These are phyloP conservation scores for Podocnemis expansa DNA, from an alignment of 2,113 vertebrate species.

Conservation along the genomic window DNA sequence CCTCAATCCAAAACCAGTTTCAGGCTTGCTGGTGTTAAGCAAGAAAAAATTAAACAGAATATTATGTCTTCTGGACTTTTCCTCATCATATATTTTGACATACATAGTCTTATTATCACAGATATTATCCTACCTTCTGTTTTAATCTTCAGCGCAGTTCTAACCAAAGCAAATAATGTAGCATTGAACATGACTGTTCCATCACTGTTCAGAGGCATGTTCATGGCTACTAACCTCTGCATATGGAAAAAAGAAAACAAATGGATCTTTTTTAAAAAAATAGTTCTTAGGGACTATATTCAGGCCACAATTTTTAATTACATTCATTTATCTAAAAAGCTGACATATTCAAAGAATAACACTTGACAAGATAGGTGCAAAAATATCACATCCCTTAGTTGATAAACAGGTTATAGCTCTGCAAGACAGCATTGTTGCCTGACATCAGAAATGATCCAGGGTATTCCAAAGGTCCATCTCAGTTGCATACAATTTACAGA, in stretches of 20 bases:
- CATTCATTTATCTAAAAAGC: not conserved
- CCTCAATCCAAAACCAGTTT: not conserved
- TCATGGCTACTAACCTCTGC: slow-evolving; percentile 98
- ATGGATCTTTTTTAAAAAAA: not conserved
- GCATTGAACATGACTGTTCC: slow-evolving; percentile 99
- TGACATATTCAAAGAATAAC: not conserved
- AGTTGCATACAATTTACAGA: not conserved
- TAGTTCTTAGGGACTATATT: not conserved
- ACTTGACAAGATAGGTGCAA: not conserved
- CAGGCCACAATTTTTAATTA: not conserved
- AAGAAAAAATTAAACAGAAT: not conserved
- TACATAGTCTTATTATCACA: not conserved
- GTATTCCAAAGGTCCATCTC: not conserved
- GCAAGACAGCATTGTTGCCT: not conserved
- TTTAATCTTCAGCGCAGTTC: slow-evolving; percentile 98
- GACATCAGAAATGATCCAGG: not conserved
- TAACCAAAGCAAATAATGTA: slow-evolving; percentile 96
- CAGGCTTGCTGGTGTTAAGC: not conserved
- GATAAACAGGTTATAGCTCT: not conserved
- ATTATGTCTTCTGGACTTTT: not conserved
- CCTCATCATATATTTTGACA: not conserved
- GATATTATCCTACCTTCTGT: slow-evolving; percentile 88
- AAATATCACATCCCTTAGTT: not conserved
- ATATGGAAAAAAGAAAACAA: slow-evolving; percentile 56
- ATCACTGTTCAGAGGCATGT: slow-evolving; percentile 99